These are phyloP conservation scores for Mugil cephalus DNA, from an alignment of 2,113 vertebrate genomes.

Conservation along the genomic window DNA sequence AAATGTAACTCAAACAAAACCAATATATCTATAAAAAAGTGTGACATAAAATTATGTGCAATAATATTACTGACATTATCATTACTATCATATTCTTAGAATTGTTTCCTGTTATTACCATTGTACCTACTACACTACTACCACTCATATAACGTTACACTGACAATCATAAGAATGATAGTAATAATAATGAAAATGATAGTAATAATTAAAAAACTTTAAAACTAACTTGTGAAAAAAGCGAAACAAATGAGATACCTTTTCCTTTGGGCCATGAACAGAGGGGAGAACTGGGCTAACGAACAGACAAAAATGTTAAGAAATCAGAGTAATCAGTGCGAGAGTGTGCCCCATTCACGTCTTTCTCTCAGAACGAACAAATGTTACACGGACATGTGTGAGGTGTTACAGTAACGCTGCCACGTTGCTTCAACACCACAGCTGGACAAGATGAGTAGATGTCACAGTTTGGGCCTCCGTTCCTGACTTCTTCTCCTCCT, in stretches of 20 bases:
- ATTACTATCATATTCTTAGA: slow-evolving; percentile 73
- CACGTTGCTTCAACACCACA: slow-evolving; percentile 70
- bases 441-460: slow-evolving; percentile 70
- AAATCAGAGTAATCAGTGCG: slow-evolving; percentile 76
- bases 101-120: slow-evolving; percentile 64
- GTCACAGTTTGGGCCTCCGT: slow-evolving; percentile 76
- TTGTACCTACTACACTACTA: slow-evolving; percentile 62
- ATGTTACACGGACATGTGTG: slow-evolving; percentile 67
- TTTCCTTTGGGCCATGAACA: slow-evolving; percentile 83
- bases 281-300: slow-evolving; percentile 83
- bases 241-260: slow-evolving; percentile 75
- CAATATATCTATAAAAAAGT: slow-evolving; percentile 93
- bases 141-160: slow-evolving; percentile 69
- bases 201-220: slow-evolving; percentile 54
- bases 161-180: slow-evolving; percentile 81
- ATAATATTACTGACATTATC: slow-evolving; percentile 79
- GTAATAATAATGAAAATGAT: slow-evolving; percentile 85
- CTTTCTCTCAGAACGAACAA: slow-evolving; percentile 56
- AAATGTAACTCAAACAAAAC: slow-evolving; percentile 60
- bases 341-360: slow-evolving; percentile 69
- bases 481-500: slow-evolving; percentile 45
- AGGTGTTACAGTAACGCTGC: slow-evolving; percentile 61
- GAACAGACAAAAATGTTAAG: slow-evolving; percentile 82
- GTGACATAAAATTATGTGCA: slow-evolving; percentile 87
- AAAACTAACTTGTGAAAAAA: slow-evolving; percentile 78